Conservation (phyloP, 2,888 invertebrate species). For the Spodoptera picta region DNA sequence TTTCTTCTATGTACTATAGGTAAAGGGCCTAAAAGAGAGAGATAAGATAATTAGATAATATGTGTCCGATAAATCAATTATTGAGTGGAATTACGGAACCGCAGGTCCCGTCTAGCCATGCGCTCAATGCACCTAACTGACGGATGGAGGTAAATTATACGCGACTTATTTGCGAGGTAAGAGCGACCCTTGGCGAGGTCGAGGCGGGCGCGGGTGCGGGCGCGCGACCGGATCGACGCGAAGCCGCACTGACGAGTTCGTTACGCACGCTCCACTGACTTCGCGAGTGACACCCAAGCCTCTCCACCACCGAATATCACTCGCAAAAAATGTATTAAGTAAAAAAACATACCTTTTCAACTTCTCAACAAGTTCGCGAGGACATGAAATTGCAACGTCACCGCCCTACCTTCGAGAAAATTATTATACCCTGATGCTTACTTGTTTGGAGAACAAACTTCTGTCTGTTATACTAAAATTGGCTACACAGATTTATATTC, state of each 20-base stretch:
- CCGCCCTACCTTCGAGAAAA: conserved; percentile 61
- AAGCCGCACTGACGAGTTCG: conserved; percentile 76
- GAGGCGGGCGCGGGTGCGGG: conserved; percentile 30
- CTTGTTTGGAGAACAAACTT: conserved; percentile 40
- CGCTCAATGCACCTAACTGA: conserved; percentile 49
- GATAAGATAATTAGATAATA: background rate
- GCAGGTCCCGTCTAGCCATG: conserved; percentile 21
- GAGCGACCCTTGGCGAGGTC: conserved; percentile 55
- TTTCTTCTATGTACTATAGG: too few relatives aligned
- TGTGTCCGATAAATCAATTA: conserved; percentile 13
- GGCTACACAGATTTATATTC: conserved; percentile 25
- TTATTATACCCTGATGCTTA: conserved; percentile 46
- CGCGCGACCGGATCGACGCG: conserved; percentile 50
- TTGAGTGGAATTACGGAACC: conserved; percentile 11
- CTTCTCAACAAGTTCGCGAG: conserved; percentile 73
- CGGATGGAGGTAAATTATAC: conserved; percentile 57
- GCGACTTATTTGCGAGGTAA: conserved; percentile 58
- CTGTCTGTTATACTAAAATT: conserved; percentile 23
- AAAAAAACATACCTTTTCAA: conserved; percentile 78
- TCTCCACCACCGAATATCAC: conserved; percentile 79
- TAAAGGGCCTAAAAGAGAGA: too few relatives aligned
- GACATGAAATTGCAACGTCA: conserved; percentile 67
- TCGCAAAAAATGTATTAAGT: conserved; percentile 79
- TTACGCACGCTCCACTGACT: conserved; percentile 82
- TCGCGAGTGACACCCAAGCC: conserved; percentile 81